Percentiles rank a stretch among this genome's conserved stretches.
Conservation (phyloP, 2,113 vertebrate genomes). For the Clarias batrachus region DNA sequence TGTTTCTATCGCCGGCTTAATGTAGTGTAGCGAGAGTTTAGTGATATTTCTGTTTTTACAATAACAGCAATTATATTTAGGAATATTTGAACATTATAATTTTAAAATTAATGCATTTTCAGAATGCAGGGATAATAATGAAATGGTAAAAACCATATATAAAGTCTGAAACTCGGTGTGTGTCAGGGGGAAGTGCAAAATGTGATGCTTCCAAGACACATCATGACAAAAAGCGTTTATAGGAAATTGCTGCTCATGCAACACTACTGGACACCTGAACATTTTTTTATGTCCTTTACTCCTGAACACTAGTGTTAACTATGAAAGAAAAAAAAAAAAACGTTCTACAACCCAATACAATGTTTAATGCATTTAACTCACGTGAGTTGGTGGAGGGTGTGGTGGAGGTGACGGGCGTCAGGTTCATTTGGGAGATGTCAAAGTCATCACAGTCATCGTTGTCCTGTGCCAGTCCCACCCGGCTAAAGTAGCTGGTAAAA, state of each 20-base stretch:
- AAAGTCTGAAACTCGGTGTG: neutral
- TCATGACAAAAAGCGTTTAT: neutral
- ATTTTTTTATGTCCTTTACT: neutral
- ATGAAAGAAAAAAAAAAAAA: neutral
- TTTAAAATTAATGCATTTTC: neutral
- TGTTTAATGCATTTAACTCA: slow-evolving; percentile 69
- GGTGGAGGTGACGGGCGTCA: slow-evolving; percentile 97
- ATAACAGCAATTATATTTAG: neutral
- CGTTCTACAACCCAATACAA: neutral
- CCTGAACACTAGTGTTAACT: neutral
- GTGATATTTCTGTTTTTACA: neutral
- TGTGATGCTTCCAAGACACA: neutral
- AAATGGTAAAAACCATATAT: neutral
- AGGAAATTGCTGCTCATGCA: neutral
- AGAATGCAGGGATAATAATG: neutral
- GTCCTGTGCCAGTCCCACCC: slow-evolving; percentile 94
- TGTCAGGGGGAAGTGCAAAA: neutral
- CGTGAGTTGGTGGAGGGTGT: slow-evolving; percentile 97
- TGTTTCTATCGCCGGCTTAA: neutral
- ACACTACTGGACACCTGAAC: neutral
- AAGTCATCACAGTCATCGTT: slow-evolving; percentile 98
- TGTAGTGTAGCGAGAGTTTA: neutral
- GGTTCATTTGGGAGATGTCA: slow-evolving; percentile 98
- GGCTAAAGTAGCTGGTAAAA: slow-evolving; percentile 96
- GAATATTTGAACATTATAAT: neutral